Base-by-base conservation (phyloP, 2,113 vertebrate genomes). In the Ceuthmochares aereus region DNA sequence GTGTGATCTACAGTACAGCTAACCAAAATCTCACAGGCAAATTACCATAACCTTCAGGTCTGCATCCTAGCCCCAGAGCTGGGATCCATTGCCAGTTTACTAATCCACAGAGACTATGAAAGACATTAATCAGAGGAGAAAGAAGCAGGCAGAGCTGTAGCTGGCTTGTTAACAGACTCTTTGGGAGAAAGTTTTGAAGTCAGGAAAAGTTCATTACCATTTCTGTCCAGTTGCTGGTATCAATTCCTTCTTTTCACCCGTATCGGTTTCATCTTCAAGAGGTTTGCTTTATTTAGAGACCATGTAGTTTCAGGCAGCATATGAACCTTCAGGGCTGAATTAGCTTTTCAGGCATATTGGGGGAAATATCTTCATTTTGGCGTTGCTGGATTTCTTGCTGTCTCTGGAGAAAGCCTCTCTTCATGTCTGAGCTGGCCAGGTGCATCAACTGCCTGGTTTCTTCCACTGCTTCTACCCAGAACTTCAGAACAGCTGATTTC, bases 201-300 rank as follows among this genome's bases (percentile, higher is more conserved):
- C 55, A 89, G 56, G 88, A 96, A 40, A 93, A 59, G 16, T 68
- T 93, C 62, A 55, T 97, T 97, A 96, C 96, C 95, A 32, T 90
- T 92, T 92, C 64, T 66, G 40, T 94, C 76, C 72, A 29, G 69
- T 63, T 72, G 92, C 37, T 2, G 36, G 49, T 94, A 92, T 84
- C 88, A 60, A 6, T 90, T 95, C 80, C 90, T 86, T 80, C 10
- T 6, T 76, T 84, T 86, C 68, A 18, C 14, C 29, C 40, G 1
- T 34, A 60, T 29, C 40, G 16, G 40, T 92, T 93, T 92, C 56
- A 52, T 67, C 86, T 92, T 90, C 76, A 43, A 27, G 56, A 89
- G 43, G 13, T 22, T 13, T 16, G 47, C 14, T 86, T 20, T 81
- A 26, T 77, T 74, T 73, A 74, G 47, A 77, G 37, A 90, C 21